Base-by-base conservation (phyloP, 1,140 invertebrate genomes). In the Procambarus virginalis region DNA sequence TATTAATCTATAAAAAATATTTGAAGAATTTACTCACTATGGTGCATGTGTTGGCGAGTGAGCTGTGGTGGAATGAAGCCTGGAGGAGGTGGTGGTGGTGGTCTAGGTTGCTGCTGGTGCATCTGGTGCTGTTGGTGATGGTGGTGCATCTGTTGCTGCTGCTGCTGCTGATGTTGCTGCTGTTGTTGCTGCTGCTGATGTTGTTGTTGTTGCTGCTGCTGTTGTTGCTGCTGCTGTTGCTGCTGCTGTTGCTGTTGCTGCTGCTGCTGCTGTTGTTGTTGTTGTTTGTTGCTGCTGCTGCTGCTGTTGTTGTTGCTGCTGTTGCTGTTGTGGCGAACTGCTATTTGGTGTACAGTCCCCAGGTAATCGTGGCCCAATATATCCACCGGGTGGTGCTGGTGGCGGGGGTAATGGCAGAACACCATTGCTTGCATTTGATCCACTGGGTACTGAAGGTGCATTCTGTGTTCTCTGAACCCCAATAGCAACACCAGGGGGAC, bases 1-100 rank as follows among this genome's bases (percentile, higher is more conserved):
- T n/a, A 34, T 34, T 34, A 34, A 34, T 34, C 34, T 34, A 34
- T 1, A 34, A 34, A 34, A 34, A 34, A 34, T 34, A 34, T 34
- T 34, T 34, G 34, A 55, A 55, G 4, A 55, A 55, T 8, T 9
- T 55, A 77, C 87, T 89, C 45, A 89, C 87, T 89, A 51, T 83
- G 80, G 73, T 49, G 70, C 73, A 89, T 64, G 3, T 83, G 87
- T n/a, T 89, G 87, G 48, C 87, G 80, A 34, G 45, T 76, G 9
- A 89, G 81, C 46, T 89, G 87, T 14, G 81, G 87, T 9, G 87
- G 87, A 34, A 89, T 77, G 73, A 89, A 89, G 14, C 87, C 87
- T 46, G 87, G 87, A 51, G 87, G 87, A 46, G 86, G 86, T 58
- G 87, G 87, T 60, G 86, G 86, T 14, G 87, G 87, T 14, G 49